Evolutionary conservation across 2,113 vertebrate genomes (phyloP).

Genomic region (Hepsetus odoe): DNA sequence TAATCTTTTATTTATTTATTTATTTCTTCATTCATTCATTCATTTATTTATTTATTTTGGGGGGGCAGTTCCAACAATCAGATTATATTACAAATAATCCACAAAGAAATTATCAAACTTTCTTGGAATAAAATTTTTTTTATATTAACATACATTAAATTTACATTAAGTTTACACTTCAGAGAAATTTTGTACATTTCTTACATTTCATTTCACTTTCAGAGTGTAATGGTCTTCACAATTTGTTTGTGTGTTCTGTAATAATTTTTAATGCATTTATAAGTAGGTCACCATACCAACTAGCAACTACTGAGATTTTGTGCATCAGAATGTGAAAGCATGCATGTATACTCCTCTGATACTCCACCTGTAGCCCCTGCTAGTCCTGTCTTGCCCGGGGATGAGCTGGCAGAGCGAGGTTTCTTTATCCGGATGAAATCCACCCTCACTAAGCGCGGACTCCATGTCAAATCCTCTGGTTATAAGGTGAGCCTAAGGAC

Average conservation of each 20-base stretch:
- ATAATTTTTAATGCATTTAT: neutral
- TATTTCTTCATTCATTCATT: no score
- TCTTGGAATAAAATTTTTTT: no score
- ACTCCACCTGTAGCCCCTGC: slow-evolving; percentile 67
- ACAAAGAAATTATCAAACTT: no score
- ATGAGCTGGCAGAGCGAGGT: slow-evolving; percentile 75
- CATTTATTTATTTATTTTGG: no score
- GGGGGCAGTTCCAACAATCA: no score
- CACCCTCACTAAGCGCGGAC: slow-evolving; percentile 87
- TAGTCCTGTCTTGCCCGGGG: slow-evolving; percentile 63
- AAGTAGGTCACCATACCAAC: neutral
- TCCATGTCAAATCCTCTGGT: slow-evolving; percentile 89
- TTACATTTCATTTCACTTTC: no score
- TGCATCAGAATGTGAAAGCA: slow-evolving; percentile 5
- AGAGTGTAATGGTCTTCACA: neutral
- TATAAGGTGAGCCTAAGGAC: slow-evolving; percentile 80
- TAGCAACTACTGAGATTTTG: neutral
- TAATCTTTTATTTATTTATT: no score
- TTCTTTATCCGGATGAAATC: slow-evolving; percentile 92
- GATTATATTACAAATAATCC: no score
- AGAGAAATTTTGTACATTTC: neutral
- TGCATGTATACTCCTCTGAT: neutral
- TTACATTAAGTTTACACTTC: neutral
- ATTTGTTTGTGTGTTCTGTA: neutral
- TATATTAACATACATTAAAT: no score